phyloP scores from a whole-genome alignment of 2,888 invertebrate species.

The Microctonus hyperodae region DNA sequence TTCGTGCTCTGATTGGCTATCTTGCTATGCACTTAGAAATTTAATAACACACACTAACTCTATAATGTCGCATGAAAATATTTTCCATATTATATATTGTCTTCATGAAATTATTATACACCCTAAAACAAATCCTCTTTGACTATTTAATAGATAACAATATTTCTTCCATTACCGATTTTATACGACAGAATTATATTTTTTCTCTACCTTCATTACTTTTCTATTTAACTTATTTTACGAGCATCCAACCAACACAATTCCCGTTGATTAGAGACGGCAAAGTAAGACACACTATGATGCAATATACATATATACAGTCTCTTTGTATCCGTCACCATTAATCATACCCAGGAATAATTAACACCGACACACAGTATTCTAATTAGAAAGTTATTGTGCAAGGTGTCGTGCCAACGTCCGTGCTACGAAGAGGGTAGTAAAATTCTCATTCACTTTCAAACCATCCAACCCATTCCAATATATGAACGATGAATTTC shows the following conservation, averaged over 20 bases:
- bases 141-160: neutral
- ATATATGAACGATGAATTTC: neutral
- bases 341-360: constrained; percentile 55
- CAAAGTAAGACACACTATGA: constrained; percentile 22
- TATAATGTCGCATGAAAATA: neutral
- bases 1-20: constrained; percentile 41
- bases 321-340: constrained; percentile 48
- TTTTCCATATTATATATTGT: neutral
- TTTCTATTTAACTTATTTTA: neutral
- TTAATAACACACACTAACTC: constrained; percentile 31
- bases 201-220: neutral
- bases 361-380: constrained; percentile 52
- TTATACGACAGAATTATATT: neutral
- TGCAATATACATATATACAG: constrained; percentile 17
- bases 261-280: constrained; percentile 29
- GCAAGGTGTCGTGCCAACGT: constrained; percentile 18
- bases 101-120: neutral
- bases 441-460: constrained; percentile 12
- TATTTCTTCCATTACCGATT: neutral
- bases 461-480: neutral
- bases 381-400: constrained; percentile 59
- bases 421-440: constrained; percentile 44
- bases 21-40: constrained; percentile 48
- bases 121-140: neutral
- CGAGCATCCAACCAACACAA: constrained; percentile 12